Evolutionary conservation across 2,797 vertebrate species (phyloP).

Genomic region (Pipistrellus nathusii): DNA sequence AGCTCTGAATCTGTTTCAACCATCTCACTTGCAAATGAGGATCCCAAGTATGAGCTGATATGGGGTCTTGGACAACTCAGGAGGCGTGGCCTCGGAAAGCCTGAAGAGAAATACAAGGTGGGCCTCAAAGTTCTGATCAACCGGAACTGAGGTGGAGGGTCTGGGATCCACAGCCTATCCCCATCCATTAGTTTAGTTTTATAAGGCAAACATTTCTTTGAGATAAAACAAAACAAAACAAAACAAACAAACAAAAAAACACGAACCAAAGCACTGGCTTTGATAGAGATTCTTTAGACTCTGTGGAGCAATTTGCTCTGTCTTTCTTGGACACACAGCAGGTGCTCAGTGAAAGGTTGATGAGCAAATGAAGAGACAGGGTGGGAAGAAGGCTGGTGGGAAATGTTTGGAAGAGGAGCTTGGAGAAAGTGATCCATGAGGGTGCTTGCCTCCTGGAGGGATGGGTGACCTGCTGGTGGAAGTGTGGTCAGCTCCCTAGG

Average conservation of each 20-base stretch:
- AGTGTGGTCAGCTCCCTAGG: accelerated
- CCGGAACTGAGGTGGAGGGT: accelerated
- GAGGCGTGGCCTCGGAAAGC: not conserved
- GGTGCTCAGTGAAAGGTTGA: not conserved
- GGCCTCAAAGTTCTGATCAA: not conserved
- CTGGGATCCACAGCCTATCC: accelerated
- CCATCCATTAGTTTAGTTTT: not conserved
- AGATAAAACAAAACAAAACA: not conserved
- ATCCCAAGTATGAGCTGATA: not conserved
- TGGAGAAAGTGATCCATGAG: not conserved
- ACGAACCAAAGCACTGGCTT: not conserved
- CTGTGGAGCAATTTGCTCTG: not conserved
- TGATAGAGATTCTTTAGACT: not conserved
- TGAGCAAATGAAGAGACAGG: not conserved
- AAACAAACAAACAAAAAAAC: not conserved
- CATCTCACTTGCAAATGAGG: not conserved
- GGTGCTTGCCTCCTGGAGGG: not conserved
- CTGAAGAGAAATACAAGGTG: not conserved
- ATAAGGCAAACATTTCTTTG: not conserved
- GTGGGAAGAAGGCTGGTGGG: not conserved
- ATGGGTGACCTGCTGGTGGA: not conserved
- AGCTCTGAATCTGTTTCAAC: slow-evolving; percentile 38
- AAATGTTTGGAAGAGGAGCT: not conserved
- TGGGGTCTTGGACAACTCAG: not conserved
- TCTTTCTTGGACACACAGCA: not conserved